Base-by-base conservation (phyloP, 2,888 invertebrate genomes). In the Sepiola atlantica region DNA sequence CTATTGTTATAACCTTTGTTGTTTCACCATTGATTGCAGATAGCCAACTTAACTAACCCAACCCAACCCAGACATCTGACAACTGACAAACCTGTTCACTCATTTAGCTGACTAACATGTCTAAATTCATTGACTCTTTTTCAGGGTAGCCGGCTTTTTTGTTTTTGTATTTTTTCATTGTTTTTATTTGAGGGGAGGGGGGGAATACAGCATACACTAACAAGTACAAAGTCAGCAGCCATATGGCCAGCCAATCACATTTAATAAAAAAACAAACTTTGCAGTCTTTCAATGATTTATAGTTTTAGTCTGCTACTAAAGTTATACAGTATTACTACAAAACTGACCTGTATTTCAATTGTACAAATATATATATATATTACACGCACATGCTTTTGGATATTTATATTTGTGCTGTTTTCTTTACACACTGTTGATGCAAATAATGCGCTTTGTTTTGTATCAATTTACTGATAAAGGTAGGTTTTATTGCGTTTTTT, bases 401-500 rank as follows among this genome's bases (percentile, higher is more conserved):
- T 32, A 77, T 77, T 12, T 14, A n/a, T n/a, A 77, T 32, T 77
- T 32, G 32, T 77, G n/a, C 32, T 77, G 77, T 77, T 77, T 16
- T 77, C 14, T 77, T n/a, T 77, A n/a, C n/a, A 77, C 16, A 16
- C 32, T n/a, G 32, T 77, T 32, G n/a, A 16, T n/a, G 77, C 14
- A 77, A 77, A 77, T 77, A 77, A n/a, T 77, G n/a, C n/a, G n/a
- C n/a, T 32, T 32, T 77, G 14, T 16, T 77, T 77, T 28, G 28
- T 77, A 32, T 77, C 77, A 77, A 16, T 77, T 77, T n/a, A 16
- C 16, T 18, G 77, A 77, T 77, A 77, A 77, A 77, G 77, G 77
- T 77, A 77, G 77, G 77, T 77, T 77, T 77, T 77, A 77, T 77
- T 77, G n/a, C 77, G n/a, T 77, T 61, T 61, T 61, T 61, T 61